phyloP scores from a whole-genome alignment of 2,113 vertebrate species.

The Pontoporia blainvillei region DNA sequence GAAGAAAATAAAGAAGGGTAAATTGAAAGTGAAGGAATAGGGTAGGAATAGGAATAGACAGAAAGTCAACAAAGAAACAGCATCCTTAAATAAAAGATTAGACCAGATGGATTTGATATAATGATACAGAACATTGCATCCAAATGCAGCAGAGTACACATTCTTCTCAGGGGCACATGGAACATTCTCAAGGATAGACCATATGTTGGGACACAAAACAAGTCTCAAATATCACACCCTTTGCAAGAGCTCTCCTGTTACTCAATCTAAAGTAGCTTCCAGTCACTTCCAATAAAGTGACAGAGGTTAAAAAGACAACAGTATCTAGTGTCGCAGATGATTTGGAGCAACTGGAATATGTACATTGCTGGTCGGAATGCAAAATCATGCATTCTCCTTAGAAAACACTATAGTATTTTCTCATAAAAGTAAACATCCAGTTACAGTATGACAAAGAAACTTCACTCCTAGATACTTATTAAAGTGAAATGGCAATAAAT shows the following conservation, averaged over 20 bases:
- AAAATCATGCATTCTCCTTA: neutral
- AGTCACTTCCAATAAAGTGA: neutral
- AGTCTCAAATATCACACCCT: too few relatives aligned
- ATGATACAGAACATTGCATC: too few relatives aligned
- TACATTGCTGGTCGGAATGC: neutral
- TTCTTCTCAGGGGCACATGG: too few relatives aligned
- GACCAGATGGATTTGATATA: too few relatives aligned
- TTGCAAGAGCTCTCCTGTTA: too few relatives aligned
- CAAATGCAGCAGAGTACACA: too few relatives aligned
- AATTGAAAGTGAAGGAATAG: neutral
- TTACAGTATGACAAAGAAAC: neutral
- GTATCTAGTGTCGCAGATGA: neutral
- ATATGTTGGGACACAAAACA: too few relatives aligned
- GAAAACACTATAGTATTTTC: neutral
- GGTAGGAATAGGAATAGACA: too few relatives aligned
- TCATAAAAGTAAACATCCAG: neutral
- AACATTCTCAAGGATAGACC: too few relatives aligned
- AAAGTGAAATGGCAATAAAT: neutral
- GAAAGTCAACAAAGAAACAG: too few relatives aligned
- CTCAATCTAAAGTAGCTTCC: too few relatives aligned
- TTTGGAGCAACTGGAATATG: neutral
- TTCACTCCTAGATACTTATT: neutral
- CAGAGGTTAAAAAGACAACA: neutral
- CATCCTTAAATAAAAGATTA: too few relatives aligned
- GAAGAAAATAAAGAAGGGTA: neutral